Percentiles rank a stretch among this genome's conserved stretches.
phyloP scores from a whole-genome alignment of 1,140 invertebrate genomes.

The Brachionus rubens region DNA sequence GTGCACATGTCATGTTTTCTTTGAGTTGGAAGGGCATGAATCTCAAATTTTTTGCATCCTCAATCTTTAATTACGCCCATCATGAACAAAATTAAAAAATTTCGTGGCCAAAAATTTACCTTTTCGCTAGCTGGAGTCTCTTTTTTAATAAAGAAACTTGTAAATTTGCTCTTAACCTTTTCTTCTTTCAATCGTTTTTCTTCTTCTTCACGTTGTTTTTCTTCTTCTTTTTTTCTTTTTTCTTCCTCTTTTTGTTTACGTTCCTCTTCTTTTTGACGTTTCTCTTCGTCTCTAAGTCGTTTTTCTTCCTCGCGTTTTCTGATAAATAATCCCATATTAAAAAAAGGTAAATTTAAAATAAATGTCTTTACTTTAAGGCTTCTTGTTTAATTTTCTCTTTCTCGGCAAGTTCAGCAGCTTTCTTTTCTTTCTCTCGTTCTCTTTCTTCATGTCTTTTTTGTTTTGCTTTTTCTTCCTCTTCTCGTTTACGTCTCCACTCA shows the following conservation, averaged over 20 bases:
- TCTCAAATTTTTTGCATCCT: constrained; percentile 7
- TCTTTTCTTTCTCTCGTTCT: constrained; percentile 28
- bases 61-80: not conserved
- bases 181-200: constrained; percentile 35
- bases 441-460: constrained; percentile 31
- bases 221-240: constrained; percentile 42
- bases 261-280: constrained; percentile 27
- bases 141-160: constrained; percentile 45
- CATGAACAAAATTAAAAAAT: not conserved
- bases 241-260: constrained; percentile 44
- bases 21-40: constrained; percentile 43
- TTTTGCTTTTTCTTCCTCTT: constrained; percentile 36
- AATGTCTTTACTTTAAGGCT: constrained; percentile 5
- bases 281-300: not conserved
- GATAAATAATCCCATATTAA: not conserved
- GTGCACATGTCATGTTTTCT: constrained; percentile 35
- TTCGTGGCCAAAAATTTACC: not conserved
- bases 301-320: constrained; percentile 46
- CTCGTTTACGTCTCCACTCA: not conserved
- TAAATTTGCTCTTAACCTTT: constrained; percentile 32
- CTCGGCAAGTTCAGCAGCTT: constrained; percentile 35
- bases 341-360: not conserved
- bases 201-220: constrained; percentile 25
- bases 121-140: constrained; percentile 7
- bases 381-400: constrained; percentile 25